phyloP scores from a whole-genome alignment of 2,113 vertebrate species.

The Tragulus kanchil region DNA sequence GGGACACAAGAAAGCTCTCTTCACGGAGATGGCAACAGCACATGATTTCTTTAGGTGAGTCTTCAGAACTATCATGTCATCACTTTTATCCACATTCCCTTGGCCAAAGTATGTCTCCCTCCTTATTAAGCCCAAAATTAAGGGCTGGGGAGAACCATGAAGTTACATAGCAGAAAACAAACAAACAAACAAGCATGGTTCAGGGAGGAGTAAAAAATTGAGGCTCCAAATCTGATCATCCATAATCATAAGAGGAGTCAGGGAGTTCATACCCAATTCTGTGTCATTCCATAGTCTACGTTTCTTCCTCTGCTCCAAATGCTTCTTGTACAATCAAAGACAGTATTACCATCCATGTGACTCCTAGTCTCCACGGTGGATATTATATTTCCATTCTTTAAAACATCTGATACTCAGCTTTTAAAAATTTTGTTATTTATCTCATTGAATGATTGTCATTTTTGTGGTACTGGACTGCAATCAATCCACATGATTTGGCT shows the following conservation, averaged over 20 bases:
- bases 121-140: not conserved
- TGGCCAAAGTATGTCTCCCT: not conserved
- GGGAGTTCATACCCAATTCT: not conserved
- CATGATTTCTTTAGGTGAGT: not conserved
- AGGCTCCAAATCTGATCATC: not conserved
- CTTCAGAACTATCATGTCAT: not conserved
- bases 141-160: not conserved
- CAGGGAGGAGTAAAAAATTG: not conserved
- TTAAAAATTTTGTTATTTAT: conserved; percentile 78
- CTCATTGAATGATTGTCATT: conserved; percentile 80
- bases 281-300: not conserved
- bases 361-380: conserved; percentile 55
- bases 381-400: conserved; percentile 75
- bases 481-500: conserved; percentile 81
- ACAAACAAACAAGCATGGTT: not conserved
- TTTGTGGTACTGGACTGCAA: conserved; percentile 80
- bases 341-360: conserved; percentile 59
- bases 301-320: conserved; percentile 27
- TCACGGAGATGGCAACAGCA: not conserved
- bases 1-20: not conserved
- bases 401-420: conserved; percentile 73
- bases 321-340: conserved; percentile 56
- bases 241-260: not conserved
- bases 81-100: not conserved
- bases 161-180: not conserved